Conservation (phyloP, 2,797 vertebrate genomes). For the Sebastes miniatus region DNA sequence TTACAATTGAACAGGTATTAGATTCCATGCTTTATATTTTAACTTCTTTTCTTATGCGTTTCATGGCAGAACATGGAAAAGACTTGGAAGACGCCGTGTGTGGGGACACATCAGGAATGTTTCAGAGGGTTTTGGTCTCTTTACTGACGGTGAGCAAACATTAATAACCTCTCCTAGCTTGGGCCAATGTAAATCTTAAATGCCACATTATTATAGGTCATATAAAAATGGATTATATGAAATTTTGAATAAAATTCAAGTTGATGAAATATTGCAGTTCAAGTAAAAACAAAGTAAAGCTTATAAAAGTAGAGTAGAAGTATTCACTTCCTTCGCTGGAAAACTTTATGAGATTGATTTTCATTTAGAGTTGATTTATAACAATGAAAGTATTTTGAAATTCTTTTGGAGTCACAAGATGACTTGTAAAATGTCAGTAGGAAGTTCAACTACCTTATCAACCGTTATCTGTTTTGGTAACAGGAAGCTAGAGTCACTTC, state of each 20-base stretch:
- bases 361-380: not conserved
- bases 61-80: conserved; percentile 82
- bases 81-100: conserved; percentile 88
- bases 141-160: conserved; percentile 85
- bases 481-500: not conserved
- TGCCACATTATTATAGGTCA: not conserved
- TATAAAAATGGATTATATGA: not conserved
- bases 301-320: not conserved
- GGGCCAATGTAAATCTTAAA: not conserved
- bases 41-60: not conserved
- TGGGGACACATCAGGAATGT: conserved; percentile 94
- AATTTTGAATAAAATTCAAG: not conserved
- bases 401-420: not conserved
- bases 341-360: not conserved
- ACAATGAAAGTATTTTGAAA: not conserved
- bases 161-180: not conserved
- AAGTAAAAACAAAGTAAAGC: not conserved
- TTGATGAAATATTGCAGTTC: not conserved
- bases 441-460: not conserved
- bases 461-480: not conserved
- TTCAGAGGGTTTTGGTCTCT: conserved; percentile 93
- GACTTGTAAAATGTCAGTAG: not conserved
- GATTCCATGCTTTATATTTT: not conserved
- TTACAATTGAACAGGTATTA: not conserved
- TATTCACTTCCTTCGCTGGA: not conserved